A percentile compares a stretch with the other conserved stretches of the same genome.
phyloP scores from a whole-genome alignment of 2,113 vertebrate species.

The Anoura caudifer region DNA sequence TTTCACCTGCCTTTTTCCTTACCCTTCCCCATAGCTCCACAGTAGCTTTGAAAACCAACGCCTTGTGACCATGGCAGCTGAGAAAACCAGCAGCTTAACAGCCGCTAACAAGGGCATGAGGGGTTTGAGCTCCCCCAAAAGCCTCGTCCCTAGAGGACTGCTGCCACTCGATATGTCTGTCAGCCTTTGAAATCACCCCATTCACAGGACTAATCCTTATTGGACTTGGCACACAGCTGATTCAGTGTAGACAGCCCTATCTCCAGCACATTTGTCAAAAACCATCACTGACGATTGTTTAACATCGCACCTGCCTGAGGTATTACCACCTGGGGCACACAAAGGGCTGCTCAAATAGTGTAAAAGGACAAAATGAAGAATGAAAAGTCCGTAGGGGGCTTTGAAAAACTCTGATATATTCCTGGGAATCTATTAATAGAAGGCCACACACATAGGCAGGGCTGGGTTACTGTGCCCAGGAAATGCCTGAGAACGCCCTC shows the following conservation, averaged over 20 bases:
- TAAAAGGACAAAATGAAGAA: background rate
- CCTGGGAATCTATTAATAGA: background rate
- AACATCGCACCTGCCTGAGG: background rate
- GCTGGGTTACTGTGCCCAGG: background rate
- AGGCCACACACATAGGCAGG: background rate
- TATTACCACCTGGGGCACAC: too few relatives aligned
- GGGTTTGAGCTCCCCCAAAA: background rate
- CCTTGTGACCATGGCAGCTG: too few relatives aligned
- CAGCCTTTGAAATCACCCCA: background rate
- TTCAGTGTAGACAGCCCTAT: background rate
- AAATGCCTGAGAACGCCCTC: background rate
- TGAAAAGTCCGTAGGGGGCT: too few relatives aligned
- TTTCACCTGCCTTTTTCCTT: background rate
- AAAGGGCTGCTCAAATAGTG: background rate
- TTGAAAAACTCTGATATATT: background rate
- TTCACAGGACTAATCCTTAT: background rate
- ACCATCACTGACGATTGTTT: background rate
- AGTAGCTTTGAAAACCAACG: background rate
- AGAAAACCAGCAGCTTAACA: background rate
- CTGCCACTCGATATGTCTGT: background rate
- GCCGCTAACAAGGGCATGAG: background rate
- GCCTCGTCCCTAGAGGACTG: background rate
- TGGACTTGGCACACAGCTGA: background rate
- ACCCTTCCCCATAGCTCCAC: background rate
- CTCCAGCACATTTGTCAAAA: background rate